phyloP scores from a whole-genome alignment of 2,113 vertebrate species.

The Natator depressus region DNA sequence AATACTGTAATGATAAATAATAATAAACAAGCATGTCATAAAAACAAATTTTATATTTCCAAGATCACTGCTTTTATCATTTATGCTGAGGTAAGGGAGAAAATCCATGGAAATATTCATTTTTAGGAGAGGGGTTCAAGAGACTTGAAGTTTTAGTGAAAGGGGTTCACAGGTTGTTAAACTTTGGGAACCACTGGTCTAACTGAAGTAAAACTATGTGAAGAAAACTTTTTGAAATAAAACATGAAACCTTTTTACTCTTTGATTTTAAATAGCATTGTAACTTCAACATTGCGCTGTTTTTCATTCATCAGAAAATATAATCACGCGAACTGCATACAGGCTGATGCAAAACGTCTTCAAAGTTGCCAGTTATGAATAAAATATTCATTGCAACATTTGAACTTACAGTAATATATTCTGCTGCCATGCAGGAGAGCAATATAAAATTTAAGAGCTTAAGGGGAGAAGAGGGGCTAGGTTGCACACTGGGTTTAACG shows the following conservation, averaged over 20 bases:
- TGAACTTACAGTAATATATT: constrained; percentile 23
- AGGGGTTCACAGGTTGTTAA: no score
- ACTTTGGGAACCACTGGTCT: no score
- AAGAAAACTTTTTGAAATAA: constrained; percentile 26
- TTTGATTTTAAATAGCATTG: neutral
- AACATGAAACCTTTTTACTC: constrained; percentile 1
- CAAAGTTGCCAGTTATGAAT: constrained; percentile 19
- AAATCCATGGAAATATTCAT: no score
- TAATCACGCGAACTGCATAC: neutral
- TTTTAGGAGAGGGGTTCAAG: no score
- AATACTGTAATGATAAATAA: no score
- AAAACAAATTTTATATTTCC: no score
- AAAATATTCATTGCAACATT: constrained; percentile 12
- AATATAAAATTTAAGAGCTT: constrained; percentile 8
- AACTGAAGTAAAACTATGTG: neutral
- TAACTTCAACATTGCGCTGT: neutral
- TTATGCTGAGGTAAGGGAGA: no score
- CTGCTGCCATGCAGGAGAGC: constrained; percentile 2
- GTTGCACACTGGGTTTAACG: neutral
- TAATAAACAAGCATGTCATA: no score
- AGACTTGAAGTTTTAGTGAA: no score
- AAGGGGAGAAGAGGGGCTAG: neutral
- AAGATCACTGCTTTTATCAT: no score
- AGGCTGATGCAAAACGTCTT: neutral
- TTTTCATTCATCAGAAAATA: neutral